Base-by-base conservation (phyloP, 1,140 invertebrate species). In the Melanaphis sacchari region DNA sequence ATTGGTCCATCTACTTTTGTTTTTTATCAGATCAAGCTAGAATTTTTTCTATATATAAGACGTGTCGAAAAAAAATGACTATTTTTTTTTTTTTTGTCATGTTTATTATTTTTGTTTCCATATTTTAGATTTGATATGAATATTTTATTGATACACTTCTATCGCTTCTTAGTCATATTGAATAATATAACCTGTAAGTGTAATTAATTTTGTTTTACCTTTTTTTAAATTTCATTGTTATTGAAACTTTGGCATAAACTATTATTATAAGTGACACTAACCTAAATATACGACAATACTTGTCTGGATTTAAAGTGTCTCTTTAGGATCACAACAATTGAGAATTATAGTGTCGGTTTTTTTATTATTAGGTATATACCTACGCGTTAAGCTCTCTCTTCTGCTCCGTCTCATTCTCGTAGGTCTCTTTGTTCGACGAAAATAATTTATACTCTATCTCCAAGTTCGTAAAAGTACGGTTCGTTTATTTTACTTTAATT, bases 221-320 rank as follows among this genome's bases (percentile, higher is more conserved):
- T 76, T 66, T n/a, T n/a, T 76, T 15, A 18, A n/a, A n/a, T n/a
- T n/a, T 76, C n/a, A n/a, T 76, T 76, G 31, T 76, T n/a, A 76
- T 76, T n/a, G 59, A 0, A n/a, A 26, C 38, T 41, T 84, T 40
- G 38, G 8, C 31, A 84, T 26, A 26, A 84, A 84, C 82, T 40
- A 38, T 38, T 84, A 76, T 76, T 76, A 76, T 6, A 76, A 84
- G 46, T 38, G n/a, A 89, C 87, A 22, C 87, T 89, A 89, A 89
- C 87, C 87, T 52, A 52, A 89, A 89, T 49, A 52, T 52, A 49
- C 7, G 22, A 40, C 40, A 2, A 24, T 24, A 87, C 41, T 31
- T 87, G 40, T 43, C 41, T 43, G 59, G 3, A 76, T 41, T 87
- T 41, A 41, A 11, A 87, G 84, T 88, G 52, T 89, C 46, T 52